Conservation (phyloP, 1,140 invertebrate species). For the Orussus abietinus region DNA sequence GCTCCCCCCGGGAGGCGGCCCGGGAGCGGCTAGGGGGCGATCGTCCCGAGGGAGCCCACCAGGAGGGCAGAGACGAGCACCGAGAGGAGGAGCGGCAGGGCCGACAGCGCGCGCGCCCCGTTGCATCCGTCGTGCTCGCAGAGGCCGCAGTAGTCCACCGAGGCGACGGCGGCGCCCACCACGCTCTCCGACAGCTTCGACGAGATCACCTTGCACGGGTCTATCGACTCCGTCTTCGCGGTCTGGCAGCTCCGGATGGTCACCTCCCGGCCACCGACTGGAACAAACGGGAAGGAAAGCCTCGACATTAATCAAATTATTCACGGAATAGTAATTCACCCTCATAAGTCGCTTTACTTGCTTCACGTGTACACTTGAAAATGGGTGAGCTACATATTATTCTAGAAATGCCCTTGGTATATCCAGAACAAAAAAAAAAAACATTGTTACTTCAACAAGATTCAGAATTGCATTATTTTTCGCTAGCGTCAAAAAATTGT, state of each 20-base stretch:
- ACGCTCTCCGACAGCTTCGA: constrained; percentile 12
- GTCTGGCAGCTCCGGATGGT: constrained; percentile 38
- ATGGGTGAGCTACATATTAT: background rate
- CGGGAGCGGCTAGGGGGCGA: too few relatives aligned
- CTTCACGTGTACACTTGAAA: too few relatives aligned
- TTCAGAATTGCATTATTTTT: constrained; percentile 4
- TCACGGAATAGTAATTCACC: too few relatives aligned
- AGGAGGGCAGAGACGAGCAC: constrained; percentile 22
- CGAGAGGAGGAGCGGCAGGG: constrained; percentile 19
- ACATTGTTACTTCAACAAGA: background rate
- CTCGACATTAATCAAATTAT: background rate
- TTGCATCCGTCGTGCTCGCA: constrained; percentile 39
- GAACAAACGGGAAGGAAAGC: constrained; percentile 10
- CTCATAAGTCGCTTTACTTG: too few relatives aligned
- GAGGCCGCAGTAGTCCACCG: constrained; percentile 27
- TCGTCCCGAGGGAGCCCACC: too few relatives aligned
- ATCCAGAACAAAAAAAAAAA: too few relatives aligned
- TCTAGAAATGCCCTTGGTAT: background rate
- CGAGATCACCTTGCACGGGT: constrained; percentile 30
- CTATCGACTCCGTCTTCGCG: constrained; percentile 27
- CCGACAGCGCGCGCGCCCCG: constrained; percentile 11
- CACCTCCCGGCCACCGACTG: constrained; percentile 24
- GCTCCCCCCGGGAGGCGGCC: too few relatives aligned
- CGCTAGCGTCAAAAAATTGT: too few relatives aligned
- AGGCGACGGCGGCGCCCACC: background rate